A percentile compares a stretch with the other conserved stretches of the same genome.
Evolutionary conservation across 2,888 invertebrate species (phyloP).

Genomic region (Erebia palarica): DNA sequence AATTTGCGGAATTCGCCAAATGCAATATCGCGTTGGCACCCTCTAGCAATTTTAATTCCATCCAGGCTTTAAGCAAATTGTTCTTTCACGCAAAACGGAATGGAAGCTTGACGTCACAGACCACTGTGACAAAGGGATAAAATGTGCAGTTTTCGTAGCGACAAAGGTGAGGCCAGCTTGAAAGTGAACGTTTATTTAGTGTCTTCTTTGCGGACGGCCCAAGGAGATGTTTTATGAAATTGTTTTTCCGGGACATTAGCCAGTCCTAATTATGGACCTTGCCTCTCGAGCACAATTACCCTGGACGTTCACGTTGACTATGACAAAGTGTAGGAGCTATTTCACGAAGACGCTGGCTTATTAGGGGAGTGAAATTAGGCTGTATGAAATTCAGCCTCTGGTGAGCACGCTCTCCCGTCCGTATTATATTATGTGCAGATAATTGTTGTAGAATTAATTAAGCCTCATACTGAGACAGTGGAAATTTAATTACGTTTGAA

Average conservation of each 20-base stretch:
- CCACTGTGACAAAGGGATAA: conserved; percentile 45
- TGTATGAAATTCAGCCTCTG: conserved; percentile 34
- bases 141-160: conserved; percentile 58
- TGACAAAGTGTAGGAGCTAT: conserved; percentile 75
- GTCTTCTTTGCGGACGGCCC: conserved; percentile 66
- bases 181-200: conserved; percentile 76
- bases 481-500: conserved; percentile 36
- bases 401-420: conserved; percentile 26
- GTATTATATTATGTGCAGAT: conserved; percentile 32
- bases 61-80: conserved; percentile 60
- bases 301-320: conserved; percentile 73
- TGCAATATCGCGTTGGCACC: conserved; percentile 55
- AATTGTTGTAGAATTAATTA: conserved; percentile 36
- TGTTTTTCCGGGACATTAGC: conserved; percentile 80
- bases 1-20: conserved; percentile 48
- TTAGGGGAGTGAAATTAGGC: conserved; percentile 49
- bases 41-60: conserved; percentile 64
- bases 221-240: conserved; percentile 79
- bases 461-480: conserved; percentile 29
- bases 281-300: conserved; percentile 70
- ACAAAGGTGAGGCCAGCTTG: conserved; percentile 63
- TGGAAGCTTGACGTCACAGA: conserved; percentile 45
- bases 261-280: conserved; percentile 74
- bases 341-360: conserved; percentile 63
- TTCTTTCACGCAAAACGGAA: conserved; percentile 65